A percentile compares a stretch with the other conserved stretches of the same genome.
These are phyloP conservation scores for Bibio marci DNA, from an alignment of 2,888 invertebrate genomes.

Conservation along the genomic window DNA sequence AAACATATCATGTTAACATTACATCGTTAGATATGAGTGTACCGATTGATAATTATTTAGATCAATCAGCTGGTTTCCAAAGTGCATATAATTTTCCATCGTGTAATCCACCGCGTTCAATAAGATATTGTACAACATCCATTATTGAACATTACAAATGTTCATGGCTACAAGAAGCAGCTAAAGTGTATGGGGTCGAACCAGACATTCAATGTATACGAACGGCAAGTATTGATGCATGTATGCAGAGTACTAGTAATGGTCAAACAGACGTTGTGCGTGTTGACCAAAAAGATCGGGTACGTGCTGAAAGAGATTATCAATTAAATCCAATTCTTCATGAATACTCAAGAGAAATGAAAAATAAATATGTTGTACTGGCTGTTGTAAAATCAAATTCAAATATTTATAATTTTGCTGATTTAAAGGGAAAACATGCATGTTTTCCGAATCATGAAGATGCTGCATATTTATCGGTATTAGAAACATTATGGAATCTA, in stretches of 20 bases:
- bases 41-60: constrained; percentile 48
- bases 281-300: constrained; percentile 52
- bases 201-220: constrained; percentile 65
- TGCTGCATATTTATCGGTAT: constrained; percentile 45
- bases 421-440: constrained; percentile 51
- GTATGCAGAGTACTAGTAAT: constrained; percentile 45
- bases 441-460: constrained; percentile 71
- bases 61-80: constrained; percentile 40
- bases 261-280: constrained; percentile 55
- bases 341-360: constrained; percentile 22
- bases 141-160: constrained; percentile 60
- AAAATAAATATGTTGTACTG: constrained; percentile 32
- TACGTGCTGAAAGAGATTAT: constrained; percentile 44
- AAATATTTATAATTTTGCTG: constrained; percentile 35
- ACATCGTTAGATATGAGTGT: constrained; percentile 38
- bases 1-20: constrained; percentile 36
- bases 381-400: constrained; percentile 48
- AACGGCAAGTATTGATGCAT: constrained; percentile 39
- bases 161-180: constrained; percentile 56
- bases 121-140: constrained; percentile 49
- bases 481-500: constrained; percentile 29
- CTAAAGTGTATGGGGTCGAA: constrained; percentile 53
- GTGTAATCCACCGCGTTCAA: constrained; percentile 47
- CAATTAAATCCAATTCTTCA: constrained; percentile 20
- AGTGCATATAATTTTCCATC: constrained; percentile 50